A percentile compares a stretch with the other conserved stretches of the same genome.
These are phyloP conservation scores for Carterocephalus palaemon DNA, from an alignment of 2,888 invertebrate species.

Conservation along the genomic window DNA sequence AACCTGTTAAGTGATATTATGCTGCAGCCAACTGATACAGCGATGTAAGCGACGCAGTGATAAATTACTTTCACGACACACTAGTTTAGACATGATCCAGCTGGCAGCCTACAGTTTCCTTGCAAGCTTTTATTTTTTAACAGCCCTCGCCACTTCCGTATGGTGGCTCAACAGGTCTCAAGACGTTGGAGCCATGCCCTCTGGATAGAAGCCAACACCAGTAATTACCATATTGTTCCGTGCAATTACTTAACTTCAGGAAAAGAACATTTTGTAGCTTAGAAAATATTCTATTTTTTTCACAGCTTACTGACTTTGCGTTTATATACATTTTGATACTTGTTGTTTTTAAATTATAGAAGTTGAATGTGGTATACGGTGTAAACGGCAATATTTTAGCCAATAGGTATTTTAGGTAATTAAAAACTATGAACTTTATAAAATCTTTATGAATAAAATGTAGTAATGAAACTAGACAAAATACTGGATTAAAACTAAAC, in stretches of 20 bases:
- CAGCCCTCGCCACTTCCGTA: slow-evolving; percentile 32
- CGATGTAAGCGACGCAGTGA: background rate
- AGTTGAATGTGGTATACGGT: too few species aligned
- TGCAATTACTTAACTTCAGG: slow-evolving; percentile 47
- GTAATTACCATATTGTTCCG: slow-evolving; percentile 48
- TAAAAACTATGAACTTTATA: too few species aligned
- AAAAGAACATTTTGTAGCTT: slow-evolving; percentile 28
- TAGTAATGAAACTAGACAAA: too few species aligned
- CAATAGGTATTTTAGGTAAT: too few species aligned
- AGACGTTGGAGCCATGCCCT: slow-evolving; percentile 57
- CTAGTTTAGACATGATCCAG: background rate
- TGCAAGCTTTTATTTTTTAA: slow-evolving; percentile 14
- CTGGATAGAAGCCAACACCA: slow-evolving; percentile 58
- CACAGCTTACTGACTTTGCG: too few species aligned
- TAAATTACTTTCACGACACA: background rate
- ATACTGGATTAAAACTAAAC: too few species aligned
- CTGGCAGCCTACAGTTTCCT: background rate
- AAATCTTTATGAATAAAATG: too few species aligned
- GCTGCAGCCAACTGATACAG: too few species aligned
- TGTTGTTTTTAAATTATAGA: too few species aligned
- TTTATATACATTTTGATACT: too few species aligned
- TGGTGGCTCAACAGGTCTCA: slow-evolving; percentile 60
- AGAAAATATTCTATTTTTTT: background rate
- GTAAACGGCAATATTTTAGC: too few species aligned
- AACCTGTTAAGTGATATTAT: too few species aligned